phyloP scores from a whole-genome alignment of 2,888 invertebrate species.

The Eupithecia subumbrata region DNA sequence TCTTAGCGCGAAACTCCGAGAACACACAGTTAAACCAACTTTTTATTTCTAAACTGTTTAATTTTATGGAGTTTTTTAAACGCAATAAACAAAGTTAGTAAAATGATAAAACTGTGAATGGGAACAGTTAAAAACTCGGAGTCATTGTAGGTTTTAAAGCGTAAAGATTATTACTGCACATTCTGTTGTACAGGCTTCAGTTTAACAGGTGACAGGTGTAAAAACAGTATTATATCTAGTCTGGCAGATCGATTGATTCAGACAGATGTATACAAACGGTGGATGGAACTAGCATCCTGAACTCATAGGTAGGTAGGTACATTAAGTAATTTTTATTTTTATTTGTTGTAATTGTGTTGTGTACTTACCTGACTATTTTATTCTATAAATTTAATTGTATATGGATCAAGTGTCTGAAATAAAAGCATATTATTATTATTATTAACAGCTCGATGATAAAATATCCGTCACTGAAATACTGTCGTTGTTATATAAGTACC shows the following conservation, averaged over 20 bases:
- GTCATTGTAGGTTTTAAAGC: conserved; percentile 26
- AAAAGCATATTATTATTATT: too few species aligned
- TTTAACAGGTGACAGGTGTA: too few species aligned
- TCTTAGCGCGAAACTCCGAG: conserved; percentile 31
- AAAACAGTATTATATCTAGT: too few species aligned
- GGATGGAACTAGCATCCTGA: too few species aligned
- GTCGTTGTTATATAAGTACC: neutral
- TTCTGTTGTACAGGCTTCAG: conserved; percentile 21
- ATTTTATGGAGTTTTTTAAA: conserved; percentile 41
- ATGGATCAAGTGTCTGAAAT: too few species aligned
- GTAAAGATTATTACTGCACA: conserved; percentile 30
- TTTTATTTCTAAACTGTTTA: conserved; percentile 40
- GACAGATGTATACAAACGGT: too few species aligned
- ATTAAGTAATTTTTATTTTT: too few species aligned
- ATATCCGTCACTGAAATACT: conserved; percentile 10
- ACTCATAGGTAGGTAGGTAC: too few species aligned
- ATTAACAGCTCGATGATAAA: conserved; percentile 21
- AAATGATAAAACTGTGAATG: conserved; percentile 37
- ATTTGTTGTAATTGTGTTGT: too few species aligned
- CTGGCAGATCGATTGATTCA: too few species aligned
- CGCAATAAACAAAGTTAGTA: conserved; percentile 41
- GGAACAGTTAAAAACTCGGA: conserved; percentile 27
- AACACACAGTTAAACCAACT: conserved; percentile 32
- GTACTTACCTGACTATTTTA: too few species aligned
- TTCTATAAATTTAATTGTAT: too few species aligned